Conservation (phyloP, 2,113 vertebrate genomes). For the Rhinolophus ferrumequinum region DNA sequence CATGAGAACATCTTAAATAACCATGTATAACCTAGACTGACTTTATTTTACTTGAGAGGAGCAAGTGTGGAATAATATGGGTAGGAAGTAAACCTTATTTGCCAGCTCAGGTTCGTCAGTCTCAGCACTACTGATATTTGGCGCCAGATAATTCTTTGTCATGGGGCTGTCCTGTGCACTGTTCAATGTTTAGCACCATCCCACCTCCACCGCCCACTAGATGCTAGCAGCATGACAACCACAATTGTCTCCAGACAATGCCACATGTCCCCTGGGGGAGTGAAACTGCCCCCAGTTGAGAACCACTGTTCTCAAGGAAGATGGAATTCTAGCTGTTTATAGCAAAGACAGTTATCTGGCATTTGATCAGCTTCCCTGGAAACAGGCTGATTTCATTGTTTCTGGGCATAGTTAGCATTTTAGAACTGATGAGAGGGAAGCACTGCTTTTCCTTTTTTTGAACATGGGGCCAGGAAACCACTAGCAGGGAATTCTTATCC, state of each 20-base stretch:
- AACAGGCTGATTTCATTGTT: neutral
- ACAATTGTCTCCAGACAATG: neutral
- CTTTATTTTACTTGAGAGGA: neutral
- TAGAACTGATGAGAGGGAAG: neutral
- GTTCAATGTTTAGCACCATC: neutral
- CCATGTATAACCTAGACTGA: neutral
- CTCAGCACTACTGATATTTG: neutral
- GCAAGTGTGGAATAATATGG: neutral
- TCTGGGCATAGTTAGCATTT: neutral
- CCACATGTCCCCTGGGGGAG: neutral
- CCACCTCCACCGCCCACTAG: neutral
- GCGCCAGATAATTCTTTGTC: neutral
- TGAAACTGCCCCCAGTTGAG: neutral
- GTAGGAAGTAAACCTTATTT: constrained; percentile 11
- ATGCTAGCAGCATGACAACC: neutral
- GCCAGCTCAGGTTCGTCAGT: neutral
- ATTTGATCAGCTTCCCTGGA: neutral
- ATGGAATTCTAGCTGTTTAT: neutral
- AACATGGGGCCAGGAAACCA: neutral
- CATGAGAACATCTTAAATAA: neutral
- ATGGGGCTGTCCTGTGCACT: neutral
- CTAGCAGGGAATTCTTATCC: neutral
- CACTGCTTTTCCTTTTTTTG: neutral
- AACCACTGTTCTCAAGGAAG: neutral
- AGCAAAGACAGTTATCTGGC: neutral